A percentile compares a stretch with the other conserved stretches of the same genome.
These are phyloP conservation scores for Lithobates sylvaticus DNA, from an alignment of 2,797 vertebrate species.

Conservation along the genomic window DNA sequence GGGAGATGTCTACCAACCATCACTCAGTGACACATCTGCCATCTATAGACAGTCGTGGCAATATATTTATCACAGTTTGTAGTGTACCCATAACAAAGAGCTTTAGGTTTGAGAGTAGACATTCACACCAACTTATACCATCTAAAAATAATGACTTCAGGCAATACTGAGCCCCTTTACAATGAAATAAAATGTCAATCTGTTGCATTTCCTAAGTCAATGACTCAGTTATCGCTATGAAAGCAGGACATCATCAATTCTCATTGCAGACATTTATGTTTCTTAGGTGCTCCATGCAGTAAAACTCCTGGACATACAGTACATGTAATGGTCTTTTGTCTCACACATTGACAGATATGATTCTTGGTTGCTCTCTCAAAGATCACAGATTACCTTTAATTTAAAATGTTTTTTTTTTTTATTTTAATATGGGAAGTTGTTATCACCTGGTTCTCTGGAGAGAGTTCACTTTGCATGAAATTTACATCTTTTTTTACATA, in stretches of 20 bases:
- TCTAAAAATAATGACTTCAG: background rate
- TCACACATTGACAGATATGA: background rate
- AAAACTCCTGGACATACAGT: background rate
- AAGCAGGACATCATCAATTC: conserved; percentile 5
- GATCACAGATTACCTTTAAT: too few relatives aligned
- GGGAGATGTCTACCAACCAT: background rate
- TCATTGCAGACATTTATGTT: conserved; percentile 8
- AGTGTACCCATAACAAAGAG: background rate
- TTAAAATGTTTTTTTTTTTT: too few relatives aligned
- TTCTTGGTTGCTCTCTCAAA: background rate
- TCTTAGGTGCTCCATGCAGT: background rate
- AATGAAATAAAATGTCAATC: conserved; percentile 1
- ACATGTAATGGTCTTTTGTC: background rate
- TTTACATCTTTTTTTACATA: too few relatives aligned
- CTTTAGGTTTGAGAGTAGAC: background rate
- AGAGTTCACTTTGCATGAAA: too few relatives aligned
- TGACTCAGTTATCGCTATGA: background rate
- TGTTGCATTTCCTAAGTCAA: conserved; percentile 1
- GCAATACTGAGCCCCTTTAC: background rate
- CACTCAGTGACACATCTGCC: background rate
- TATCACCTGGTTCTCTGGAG: too few relatives aligned
- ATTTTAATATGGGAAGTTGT: too few relatives aligned
- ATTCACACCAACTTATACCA: background rate
- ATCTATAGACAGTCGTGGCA: background rate
- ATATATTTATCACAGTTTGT: background rate